These are phyloP conservation scores for Rhagium mordax DNA, from an alignment of 2,888 invertebrate species.

Conservation along the genomic window DNA sequence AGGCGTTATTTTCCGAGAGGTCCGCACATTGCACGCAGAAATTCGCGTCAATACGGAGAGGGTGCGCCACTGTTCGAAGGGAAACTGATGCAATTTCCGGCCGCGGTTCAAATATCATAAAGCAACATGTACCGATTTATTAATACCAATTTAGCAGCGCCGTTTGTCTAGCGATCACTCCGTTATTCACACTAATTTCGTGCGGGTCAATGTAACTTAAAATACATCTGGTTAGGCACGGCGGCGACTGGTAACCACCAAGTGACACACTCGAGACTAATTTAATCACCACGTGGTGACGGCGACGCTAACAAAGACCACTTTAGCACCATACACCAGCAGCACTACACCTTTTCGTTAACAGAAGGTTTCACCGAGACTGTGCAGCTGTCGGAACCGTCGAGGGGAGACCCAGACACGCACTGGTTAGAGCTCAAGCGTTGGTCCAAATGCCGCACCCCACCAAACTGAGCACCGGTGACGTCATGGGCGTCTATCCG, in stretches of 20 bases:
- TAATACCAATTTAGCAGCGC: neutral
- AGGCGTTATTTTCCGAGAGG: constrained; percentile 10
- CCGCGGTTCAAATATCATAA: constrained; percentile 11
- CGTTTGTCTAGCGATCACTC: neutral
- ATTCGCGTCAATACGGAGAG: constrained; percentile 30
- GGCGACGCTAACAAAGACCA: constrained; percentile 18
- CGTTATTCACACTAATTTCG: constrained; percentile 6
- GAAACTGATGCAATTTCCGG: constrained; percentile 45
- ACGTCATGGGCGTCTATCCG: constrained; percentile 67
- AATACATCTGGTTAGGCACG: neutral
- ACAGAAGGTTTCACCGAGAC: constrained; percentile 20
- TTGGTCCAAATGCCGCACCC: constrained; percentile 61
- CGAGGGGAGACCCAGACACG: constrained; percentile 48
- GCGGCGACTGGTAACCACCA: constrained; percentile 19
- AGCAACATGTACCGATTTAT: constrained; percentile 21
- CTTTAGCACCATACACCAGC: constrained; percentile 10
- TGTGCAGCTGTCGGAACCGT: constrained; percentile 5
- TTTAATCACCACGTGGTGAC: constrained; percentile 15
- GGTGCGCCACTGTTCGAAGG: constrained; percentile 42
- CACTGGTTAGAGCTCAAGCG: constrained; percentile 50
- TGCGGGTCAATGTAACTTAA: constrained; percentile 20
- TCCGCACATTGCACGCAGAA: neutral
- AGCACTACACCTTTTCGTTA: constrained; percentile 24
- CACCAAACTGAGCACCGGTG: constrained; percentile 68
- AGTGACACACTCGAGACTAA: constrained; percentile 15